A percentile compares a stretch with the other conserved stretches of the same genome.
phyloP scores from a whole-genome alignment of 1,140 invertebrate genomes.

The Zaprionus ghesquierei region DNA sequence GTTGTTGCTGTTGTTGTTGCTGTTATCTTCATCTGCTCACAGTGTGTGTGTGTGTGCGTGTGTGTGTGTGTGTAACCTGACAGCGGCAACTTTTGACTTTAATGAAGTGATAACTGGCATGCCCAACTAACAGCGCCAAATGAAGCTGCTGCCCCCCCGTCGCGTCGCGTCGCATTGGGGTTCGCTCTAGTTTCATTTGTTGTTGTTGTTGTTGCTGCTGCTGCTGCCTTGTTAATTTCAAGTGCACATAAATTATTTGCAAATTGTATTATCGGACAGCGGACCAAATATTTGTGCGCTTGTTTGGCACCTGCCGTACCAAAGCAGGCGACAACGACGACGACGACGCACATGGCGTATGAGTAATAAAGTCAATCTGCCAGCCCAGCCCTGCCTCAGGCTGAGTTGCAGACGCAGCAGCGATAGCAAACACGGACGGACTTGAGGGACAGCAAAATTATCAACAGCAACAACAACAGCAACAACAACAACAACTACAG shows the following conservation, averaged over 20 bases:
- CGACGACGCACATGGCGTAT: conserved; percentile 54
- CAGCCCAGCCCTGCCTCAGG: conserved; percentile 18
- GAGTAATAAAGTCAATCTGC: conserved; percentile 77
- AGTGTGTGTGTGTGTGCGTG: background rate
- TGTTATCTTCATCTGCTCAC: background rate
- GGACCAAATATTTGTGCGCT: conserved; percentile 55
- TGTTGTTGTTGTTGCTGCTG: conserved; percentile 5
- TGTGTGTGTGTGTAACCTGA: conserved; percentile 23
- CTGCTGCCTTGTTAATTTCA: conserved; percentile 35
- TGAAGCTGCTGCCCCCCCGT: background rate
- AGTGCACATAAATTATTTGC: conserved; percentile 60
- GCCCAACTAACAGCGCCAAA: background rate
- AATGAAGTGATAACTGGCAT: conserved; percentile 64
- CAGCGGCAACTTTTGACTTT: conserved; percentile 30
- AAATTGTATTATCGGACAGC: conserved; percentile 51
- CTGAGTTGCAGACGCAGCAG: background rate
- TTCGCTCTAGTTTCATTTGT: conserved; percentile 40
- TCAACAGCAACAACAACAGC: conserved; percentile 10
- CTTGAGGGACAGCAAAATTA: conserved; percentile 23
- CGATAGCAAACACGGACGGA: conserved; percentile 43
- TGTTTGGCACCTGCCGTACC: conserved; percentile 69
- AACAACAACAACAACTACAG: background rate
- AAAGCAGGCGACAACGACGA: conserved; percentile 21
- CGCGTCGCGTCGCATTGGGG: too few species aligned
- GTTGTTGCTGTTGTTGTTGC: background rate